Conservation (phyloP, 2,888 invertebrate species). For the Drosophila longiperda region DNA sequence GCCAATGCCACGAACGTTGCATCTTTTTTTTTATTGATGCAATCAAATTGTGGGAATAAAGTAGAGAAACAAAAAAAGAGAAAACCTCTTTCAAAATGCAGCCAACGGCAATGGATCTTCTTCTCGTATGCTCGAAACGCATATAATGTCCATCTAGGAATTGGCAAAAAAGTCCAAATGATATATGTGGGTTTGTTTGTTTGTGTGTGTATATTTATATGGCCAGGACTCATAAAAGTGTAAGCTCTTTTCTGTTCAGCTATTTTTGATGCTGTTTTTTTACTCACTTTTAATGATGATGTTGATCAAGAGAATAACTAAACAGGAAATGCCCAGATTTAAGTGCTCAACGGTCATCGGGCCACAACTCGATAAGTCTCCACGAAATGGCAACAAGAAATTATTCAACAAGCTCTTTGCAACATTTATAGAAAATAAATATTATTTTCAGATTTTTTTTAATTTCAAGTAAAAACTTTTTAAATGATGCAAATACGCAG, state of each 20-base stretch:
- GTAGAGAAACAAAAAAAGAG: background rate
- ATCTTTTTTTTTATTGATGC: slow-evolving; percentile 70
- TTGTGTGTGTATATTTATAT: slow-evolving; percentile 43
- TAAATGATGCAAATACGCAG: background rate
- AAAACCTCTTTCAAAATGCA: slow-evolving; percentile 58
- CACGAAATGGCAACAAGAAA: slow-evolving; percentile 2
- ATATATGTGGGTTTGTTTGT: slow-evolving; percentile 23
- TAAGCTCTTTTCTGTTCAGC: slow-evolving; percentile 34
- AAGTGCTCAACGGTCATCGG: slow-evolving; percentile 39
- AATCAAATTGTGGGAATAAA: slow-evolving; percentile 67
- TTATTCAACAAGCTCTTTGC: background rate
- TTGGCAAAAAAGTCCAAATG: slow-evolving; percentile 63
- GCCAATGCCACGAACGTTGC: slow-evolving; percentile 42
- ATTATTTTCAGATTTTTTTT: background rate
- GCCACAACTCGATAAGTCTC: slow-evolving; percentile 5
- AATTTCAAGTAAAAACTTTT: background rate
- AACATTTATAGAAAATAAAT: slow-evolving; percentile 1
- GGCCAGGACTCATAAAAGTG: slow-evolving; percentile 69
- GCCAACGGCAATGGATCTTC: slow-evolving; percentile 68
- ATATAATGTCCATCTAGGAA: slow-evolving; percentile 57
- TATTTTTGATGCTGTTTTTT: slow-evolving; percentile 24
- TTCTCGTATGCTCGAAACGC: slow-evolving; percentile 44
- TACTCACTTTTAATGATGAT: slow-evolving; percentile 52
- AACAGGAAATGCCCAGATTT: slow-evolving; percentile 64
- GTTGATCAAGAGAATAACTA: slow-evolving; percentile 45